Base-by-base conservation (phyloP, 2,113 vertebrate species). In the Nematolebias whitei region DNA sequence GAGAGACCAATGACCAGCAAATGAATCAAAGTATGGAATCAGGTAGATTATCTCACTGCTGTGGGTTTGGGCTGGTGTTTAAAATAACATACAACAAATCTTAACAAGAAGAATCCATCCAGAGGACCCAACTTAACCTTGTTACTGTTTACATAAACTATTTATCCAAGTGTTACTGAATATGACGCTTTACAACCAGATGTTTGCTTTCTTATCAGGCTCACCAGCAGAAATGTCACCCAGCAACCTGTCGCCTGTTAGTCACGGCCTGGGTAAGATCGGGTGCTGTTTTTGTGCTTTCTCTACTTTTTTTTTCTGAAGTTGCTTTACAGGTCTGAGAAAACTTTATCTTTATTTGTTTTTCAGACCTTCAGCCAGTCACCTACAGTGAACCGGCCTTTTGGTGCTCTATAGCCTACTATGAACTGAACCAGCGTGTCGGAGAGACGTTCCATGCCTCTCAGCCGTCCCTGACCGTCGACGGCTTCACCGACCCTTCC, bases 21-120 rank as follows among this genome's bases (percentile, higher is more conserved):
- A 90, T 98, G 93, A 98, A 97, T 94, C 98, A 98, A 95, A 99
- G 96, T 93, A 98, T 99, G 96, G 96, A 99, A 90, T 97, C 95
- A 94, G 96, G 96, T 98, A 93, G 63, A 68, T n/a, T 41, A 23
- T 50, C 24, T 26, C 44, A 23, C n/a, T 53, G 14, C 12, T n/a
- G 5, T 62, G 11, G 5, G 29, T 35, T 12, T 11, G 12, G 11
- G 29, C 5, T 35, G 32, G 32, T 39, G 13, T 8, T 0, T 51
- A 16, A 7, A 23, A 29, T 16, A 6, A 6, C 41, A 6, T 15
- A 16, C 3, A 16, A 4, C 41, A 43, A 43, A 15, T 16, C 14
- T 18, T 5, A 16, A n/a, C n/a, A n/a, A n/a, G n/a, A n/a, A n/a
- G n/a, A n/a, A n/a, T n/a, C n/a, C n/a, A n/a, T n/a, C n/a, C n/a